Base-by-base conservation (phyloP, 2,113 vertebrate genomes). In the Pteropus alecto region DNA sequence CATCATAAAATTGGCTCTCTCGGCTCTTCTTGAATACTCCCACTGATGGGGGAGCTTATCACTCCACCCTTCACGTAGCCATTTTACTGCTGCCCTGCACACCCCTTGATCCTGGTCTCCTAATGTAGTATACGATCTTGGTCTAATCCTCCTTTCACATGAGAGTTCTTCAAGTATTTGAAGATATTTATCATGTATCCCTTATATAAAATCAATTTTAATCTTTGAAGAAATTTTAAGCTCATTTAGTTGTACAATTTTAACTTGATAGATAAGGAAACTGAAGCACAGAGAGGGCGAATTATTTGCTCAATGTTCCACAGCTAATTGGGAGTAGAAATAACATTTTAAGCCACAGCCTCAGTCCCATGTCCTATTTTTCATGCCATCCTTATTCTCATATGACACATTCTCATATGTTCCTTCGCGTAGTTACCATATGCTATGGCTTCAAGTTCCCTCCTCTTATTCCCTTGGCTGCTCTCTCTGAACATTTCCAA, bases 241-340 rank as follows among this genome's bases (percentile, higher is more conserved):
- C n/a, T 83, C 63, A 90, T 84, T 93, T 68, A 56, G 5, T 73
- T 97, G 61, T 82, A 14, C 24, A 92, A 60, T 81, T 93, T 95
- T 87, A 84, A 84, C 41, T 26, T 58, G 28, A 15, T n/a, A 51
- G 14, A 65, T 81, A n/a, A 93, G 38, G 19, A 88, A 95, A 73
- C 16, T 12, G 4, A 87, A 87, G 41, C 30, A 87, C 16, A 74
- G 43, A 95, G 38, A 79, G 21, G 24, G 67, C 56, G 18, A 79
- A 60, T 83, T 96, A 78, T 96, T 93, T 91, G 4, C 1, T 48
- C 87, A 85, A 24, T 58, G 46, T 91, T 73, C 65, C 33, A 79
- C 24, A 78, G 86, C 21, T 73, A 56, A 61, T 5, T 71, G 33
- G 58, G 51, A 90, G 43, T 4, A 68, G 54, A 68, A 84, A 19